phyloP scores from a whole-genome alignment of 2,888 invertebrate genomes.

The Xestia rhomboidea region DNA sequence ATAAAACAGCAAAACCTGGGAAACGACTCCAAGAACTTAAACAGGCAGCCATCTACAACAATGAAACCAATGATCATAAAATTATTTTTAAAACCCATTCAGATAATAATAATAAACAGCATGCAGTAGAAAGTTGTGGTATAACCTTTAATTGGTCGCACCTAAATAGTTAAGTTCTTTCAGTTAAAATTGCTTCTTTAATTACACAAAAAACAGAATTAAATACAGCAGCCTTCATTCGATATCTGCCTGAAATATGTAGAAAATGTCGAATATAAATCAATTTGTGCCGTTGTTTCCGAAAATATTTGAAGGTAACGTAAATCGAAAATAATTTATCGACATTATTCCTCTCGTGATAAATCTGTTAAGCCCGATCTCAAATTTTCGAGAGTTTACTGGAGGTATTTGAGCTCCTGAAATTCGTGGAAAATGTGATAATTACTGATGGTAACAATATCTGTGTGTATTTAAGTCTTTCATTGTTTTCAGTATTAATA shows the following conservation, averaged over 20 bases:
- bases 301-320: constrained; percentile 8
- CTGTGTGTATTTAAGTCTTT: background rate
- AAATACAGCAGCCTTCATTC: background rate
- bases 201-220: background rate
- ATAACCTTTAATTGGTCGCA: background rate
- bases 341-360: constrained; percentile 19
- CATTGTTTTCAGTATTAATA: background rate
- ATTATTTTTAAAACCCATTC: background rate
- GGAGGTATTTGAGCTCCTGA: background rate
- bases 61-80: background rate
- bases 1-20: background rate
- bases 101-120: background rate
- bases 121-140: background rate
- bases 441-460: background rate
- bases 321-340: constrained; percentile 28
- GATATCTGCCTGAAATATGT: constrained; percentile 4
- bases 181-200: background rate
- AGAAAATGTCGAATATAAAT: constrained; percentile 16
- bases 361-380: constrained; percentile 11
- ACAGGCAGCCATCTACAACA: background rate
- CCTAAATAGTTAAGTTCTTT: background rate
- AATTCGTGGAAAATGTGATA: constrained; percentile 12
- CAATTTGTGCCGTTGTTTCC: constrained; percentile 12
- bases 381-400: background rate
- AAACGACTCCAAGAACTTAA: background rate